A percentile compares a stretch with the other conserved stretches of the same genome.
phyloP scores from a whole-genome alignment of 2,113 vertebrate genomes.

The Ia io region DNA sequence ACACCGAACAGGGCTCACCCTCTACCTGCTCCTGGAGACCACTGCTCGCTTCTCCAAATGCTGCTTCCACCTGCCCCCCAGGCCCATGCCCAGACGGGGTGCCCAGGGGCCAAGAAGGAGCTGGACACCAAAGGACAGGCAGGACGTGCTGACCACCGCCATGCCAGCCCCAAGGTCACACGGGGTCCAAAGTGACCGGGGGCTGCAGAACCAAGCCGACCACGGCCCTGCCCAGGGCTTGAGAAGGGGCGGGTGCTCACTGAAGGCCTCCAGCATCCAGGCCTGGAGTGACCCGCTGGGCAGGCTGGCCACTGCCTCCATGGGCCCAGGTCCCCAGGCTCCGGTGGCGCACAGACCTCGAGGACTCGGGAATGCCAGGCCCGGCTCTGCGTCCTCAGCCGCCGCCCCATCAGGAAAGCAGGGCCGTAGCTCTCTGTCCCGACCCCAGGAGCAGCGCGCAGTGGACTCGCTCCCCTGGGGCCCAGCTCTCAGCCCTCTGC shows the following conservation, averaged over 20 bases:
- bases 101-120: background rate
- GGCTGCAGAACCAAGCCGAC: accelerated
- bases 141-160: background rate
- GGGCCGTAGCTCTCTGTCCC: background rate
- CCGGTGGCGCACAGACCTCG: background rate
- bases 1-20: background rate
- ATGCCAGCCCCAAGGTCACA: accelerated
- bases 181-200: accelerated
- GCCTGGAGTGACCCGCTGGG: background rate
- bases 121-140: accelerated
- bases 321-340: background rate
- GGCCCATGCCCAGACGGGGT: background rate
- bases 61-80: background rate
- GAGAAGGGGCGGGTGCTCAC: accelerated
- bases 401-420: accelerated
- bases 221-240: background rate
- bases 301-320: too few species aligned
- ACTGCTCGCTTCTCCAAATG: accelerated
- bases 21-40: accelerated
- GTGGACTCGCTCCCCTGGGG: background rate
- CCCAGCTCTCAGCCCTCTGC: too few species aligned
- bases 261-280: accelerated
- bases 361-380: background rate
- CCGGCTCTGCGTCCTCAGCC: accelerated
- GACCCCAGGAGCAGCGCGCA: accelerated